Evolutionary conservation across 1,140 invertebrate genomes (phyloP), one percentile per base, ranked within the genome.

Genomic region (Delia radicum): DNA sequence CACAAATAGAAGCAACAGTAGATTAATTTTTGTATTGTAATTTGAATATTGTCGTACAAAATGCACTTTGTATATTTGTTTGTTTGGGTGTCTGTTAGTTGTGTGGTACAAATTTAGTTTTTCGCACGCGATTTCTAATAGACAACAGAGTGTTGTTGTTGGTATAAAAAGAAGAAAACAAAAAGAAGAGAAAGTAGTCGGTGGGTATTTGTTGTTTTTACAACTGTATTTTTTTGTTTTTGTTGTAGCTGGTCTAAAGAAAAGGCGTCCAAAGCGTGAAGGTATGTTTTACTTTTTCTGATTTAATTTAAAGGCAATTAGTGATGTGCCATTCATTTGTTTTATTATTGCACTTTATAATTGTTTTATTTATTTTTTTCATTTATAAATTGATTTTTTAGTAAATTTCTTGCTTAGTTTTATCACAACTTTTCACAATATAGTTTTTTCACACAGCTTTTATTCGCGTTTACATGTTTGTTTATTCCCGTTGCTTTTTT

Each of bases 351-450:
- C 48, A 55, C n/a, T 55, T 21, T 8, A 21, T 7, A 21, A 21
- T 24, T 21, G 24, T 55, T 48, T 42, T n/a, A 15, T 61, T 74
- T 63, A 21, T 65, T 67, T 67, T 55, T 69, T 55, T 55, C 48
- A 55, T 55, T 21, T 21, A 21, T 21, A 55, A 55, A 55, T 55
- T 55, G 48, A 55, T 55, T 55, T 55, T 55, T 10, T 42, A 10
- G 33, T 10, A 10, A 15, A 13, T 42, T 55, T 21, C 48, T 55
- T 55, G 48, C 18, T 42, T 13, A 15, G 6, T 42, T 42, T 42
- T 42, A 10, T 42, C n/a, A 10, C 33, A 12, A 33, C 13, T 33
- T 62, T 18, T 26, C 21, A 18, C 21, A 2, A 26, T 13, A 18
- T 65, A 27, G 33, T 42, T 63, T 75, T 63, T 33, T 67, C 26